Conservation (phyloP, 2,888 invertebrate species). For the Celastrina argiolus region DNA sequence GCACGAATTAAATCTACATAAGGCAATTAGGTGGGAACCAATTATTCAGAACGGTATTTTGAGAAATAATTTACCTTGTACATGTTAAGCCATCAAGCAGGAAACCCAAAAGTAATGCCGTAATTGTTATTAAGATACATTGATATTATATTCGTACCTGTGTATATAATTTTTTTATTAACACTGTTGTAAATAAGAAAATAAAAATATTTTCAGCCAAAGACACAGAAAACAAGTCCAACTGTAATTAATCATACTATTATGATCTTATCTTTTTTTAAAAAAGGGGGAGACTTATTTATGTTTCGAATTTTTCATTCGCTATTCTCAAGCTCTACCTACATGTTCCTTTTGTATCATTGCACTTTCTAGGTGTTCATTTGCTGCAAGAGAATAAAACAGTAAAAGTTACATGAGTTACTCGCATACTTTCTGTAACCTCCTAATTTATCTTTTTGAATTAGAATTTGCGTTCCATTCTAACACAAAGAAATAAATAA, state of each 20-base stretch:
- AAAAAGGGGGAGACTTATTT: neutral
- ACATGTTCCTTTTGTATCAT: neutral
- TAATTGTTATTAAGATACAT: neutral
- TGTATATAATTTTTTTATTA: too few species aligned
- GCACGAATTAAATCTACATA: constrained; percentile 10
- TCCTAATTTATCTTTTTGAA: neutral
- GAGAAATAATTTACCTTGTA: neutral
- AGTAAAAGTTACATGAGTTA: neutral
- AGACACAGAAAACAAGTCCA: too few species aligned
- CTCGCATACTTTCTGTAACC: neutral
- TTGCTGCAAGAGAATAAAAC: neutral
- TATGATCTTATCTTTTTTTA: neutral
- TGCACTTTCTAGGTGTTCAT: neutral
- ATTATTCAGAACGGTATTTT: neutral
- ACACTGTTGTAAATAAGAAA: too few species aligned
- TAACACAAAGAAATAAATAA: neutral
- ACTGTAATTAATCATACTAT: too few species aligned
- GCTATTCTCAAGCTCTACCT: neutral
- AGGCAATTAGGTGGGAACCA: constrained; percentile 9
- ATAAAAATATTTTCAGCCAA: too few species aligned
- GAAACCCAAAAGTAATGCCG: neutral
- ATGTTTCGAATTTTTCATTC: neutral
- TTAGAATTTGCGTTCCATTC: neutral
- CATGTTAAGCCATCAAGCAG: neutral
- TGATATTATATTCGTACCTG: neutral